Base-by-base conservation (phyloP, 2,113 vertebrate genomes). In the Trematomus loennbergii region DNA sequence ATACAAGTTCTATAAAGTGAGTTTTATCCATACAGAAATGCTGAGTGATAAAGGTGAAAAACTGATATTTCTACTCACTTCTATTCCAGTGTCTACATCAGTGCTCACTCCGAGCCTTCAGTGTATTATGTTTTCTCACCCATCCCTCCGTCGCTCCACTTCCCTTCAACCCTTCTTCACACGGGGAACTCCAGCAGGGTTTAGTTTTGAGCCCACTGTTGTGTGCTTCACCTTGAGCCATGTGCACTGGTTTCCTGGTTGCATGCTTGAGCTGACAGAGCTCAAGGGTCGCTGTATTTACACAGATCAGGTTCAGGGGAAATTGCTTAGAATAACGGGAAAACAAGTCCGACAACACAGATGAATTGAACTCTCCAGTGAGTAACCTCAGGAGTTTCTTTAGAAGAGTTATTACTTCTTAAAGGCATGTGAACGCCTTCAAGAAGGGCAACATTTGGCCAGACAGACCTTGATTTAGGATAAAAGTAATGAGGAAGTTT, bases 11-110 rank as follows among this genome's bases (percentile, higher is more conserved):
- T 3, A 20, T 9, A 43, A 49, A 50, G 12, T 3, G 25, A 0
- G 55, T 61, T 55, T 72, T 6, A 53, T 49, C 12, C 17, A 49
- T 40, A 40, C 36, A 40, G 36, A 40, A 40, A 40, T 29, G 29
- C 29, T 29, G 29, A 29, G 29, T 29, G 29, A 29, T 40, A 18
- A 5, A 79, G 66, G 20, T 57, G 3, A 58, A 61, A 15, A 22
- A 59, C 1, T 46, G 9, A 50, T n/a, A 2, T 25, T 43, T 86
- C 50, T 84, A 88, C 91, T 88, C 55, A 91, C 89, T 81, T 77
- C 11, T 25, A 60, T 11, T 13, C 16, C 48, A n/a, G 75, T 3
- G 72, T 83, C 79, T 50, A 82, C 46, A 54, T 63, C 74, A 67
- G 82, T 4, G 18, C 29, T 33, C 54, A 18, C 66, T 73, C 67